Conservation (phyloP, 2,113 vertebrate genomes). For the Esox niger region DNA sequence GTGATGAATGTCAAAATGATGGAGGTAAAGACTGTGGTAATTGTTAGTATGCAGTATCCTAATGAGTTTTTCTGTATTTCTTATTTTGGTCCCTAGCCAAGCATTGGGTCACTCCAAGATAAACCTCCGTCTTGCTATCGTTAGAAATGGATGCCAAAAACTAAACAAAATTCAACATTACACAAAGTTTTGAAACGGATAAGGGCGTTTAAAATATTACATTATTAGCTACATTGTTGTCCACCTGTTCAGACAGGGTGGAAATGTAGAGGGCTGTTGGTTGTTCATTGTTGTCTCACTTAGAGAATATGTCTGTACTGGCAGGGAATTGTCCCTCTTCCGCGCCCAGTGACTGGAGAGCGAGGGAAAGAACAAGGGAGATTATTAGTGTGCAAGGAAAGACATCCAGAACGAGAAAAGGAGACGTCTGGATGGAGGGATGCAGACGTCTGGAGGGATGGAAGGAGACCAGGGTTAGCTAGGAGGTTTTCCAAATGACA, state of each 20-base stretch:
- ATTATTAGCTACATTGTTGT: no score
- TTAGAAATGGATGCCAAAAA: no score
- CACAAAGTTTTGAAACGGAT: no score
- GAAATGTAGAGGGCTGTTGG: no score
- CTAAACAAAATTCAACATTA: no score
- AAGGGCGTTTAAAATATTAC: no score
- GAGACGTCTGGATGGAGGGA: no score
- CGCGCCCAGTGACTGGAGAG: slow-evolving; percentile 30
- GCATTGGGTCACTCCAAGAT: slow-evolving; percentile 39
- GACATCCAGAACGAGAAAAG: neutral
- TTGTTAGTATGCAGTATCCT: slow-evolving; percentile 5
- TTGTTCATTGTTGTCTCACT: no score
- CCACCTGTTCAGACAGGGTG: slow-evolving; percentile 24
- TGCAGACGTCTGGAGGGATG: no score
- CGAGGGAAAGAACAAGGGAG: slow-evolving; percentile 3
- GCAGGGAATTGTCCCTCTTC: slow-evolving; percentile 41
- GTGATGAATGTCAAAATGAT: slow-evolving; percentile 24
- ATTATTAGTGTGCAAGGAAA: neutral
- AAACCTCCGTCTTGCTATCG: slow-evolving; percentile 26
- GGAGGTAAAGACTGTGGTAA: slow-evolving; percentile 21
- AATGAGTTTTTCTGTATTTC: slow-evolving; percentile 10
- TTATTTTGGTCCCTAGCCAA: slow-evolving; percentile 27
- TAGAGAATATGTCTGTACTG: slow-evolving; percentile 43
- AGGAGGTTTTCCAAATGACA: no score
- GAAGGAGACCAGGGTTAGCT: no score